These are phyloP conservation scores for Melinaea marsaeus DNA, from an alignment of 2,888 invertebrate species.

Conservation along the genomic window DNA sequence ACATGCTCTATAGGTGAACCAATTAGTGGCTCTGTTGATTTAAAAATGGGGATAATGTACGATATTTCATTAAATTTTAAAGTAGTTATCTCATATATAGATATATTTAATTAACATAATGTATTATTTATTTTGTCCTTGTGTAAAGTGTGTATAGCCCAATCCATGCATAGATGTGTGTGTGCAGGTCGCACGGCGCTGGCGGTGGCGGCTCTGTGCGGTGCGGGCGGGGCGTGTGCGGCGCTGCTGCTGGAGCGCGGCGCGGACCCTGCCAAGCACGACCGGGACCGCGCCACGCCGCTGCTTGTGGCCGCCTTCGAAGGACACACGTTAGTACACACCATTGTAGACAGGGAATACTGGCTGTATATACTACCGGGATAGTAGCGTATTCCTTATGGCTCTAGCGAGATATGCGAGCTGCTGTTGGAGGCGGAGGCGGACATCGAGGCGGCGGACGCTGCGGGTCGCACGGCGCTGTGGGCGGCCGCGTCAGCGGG, in stretches of 20 bases:
- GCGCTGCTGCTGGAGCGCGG: constrained; percentile 84
- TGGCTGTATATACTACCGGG: not conserved
- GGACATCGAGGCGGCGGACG: constrained; percentile 92
- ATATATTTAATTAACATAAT: not conserved
- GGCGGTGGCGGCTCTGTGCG: constrained; percentile 91
- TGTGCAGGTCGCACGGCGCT: constrained; percentile 85
- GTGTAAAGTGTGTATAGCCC: not conserved
- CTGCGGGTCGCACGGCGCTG: constrained; percentile 88
- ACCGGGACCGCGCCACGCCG: constrained; percentile 92
- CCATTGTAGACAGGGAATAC: not conserved
- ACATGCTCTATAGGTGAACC: not conserved
- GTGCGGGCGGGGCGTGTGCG: constrained; percentile 80
- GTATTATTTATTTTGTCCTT: not conserved
- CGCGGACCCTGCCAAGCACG: constrained; percentile 88
- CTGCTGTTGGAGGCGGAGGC: constrained; percentile 93
- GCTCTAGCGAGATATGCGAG: constrained; percentile 89
- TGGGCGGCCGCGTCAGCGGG: constrained; percentile 97
- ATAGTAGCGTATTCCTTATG: not conserved
- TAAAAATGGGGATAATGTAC: too few relatives aligned
- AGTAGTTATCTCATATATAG: not conserved
- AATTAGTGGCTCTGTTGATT: too few relatives aligned
- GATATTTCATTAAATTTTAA: too few relatives aligned
- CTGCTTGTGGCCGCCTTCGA: constrained; percentile 93
- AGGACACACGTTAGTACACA: constrained; percentile 59
- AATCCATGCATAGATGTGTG: not conserved